These are phyloP conservation scores for Canis aureus DNA, from an alignment of 2,113 vertebrate genomes.

Conservation along the genomic window DNA sequence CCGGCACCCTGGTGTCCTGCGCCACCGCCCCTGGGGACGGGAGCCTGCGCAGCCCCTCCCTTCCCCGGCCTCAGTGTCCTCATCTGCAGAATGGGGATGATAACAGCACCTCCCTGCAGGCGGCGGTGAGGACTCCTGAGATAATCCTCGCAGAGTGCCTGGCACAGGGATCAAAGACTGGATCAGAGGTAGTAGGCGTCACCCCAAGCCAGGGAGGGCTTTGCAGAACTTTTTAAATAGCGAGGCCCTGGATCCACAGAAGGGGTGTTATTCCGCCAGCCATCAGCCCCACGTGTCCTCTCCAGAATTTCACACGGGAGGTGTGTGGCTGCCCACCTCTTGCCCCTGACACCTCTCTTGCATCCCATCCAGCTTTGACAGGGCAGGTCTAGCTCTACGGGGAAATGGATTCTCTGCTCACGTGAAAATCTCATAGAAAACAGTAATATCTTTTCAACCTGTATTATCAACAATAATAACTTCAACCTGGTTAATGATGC, in stretches of 20 bases:
- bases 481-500: not conserved
- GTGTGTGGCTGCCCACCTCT: no score
- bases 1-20: fast-evolving
- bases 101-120: not conserved
- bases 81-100: not conserved
- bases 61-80: not conserved
- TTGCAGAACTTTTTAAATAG: not conserved
- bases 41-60: not conserved
- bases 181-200: fast-evolving
- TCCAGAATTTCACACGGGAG: not conserved
- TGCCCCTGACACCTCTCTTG: not conserved
- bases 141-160: fast-evolving
- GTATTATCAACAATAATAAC: not conserved
- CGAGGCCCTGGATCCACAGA: not conserved
- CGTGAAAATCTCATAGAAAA: conserved; percentile 19
- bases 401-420: not conserved
- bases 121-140: fast-evolving
- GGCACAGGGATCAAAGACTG: not conserved
- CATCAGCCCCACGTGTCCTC: not conserved
- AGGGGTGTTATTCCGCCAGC: not conserved
- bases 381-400: not conserved
- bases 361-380: not conserved
- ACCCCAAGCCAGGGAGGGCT: not conserved
- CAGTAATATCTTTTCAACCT: not conserved
- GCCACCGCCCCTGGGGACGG: not conserved